Conservation (phyloP, 2,888 invertebrate species). For the Metacarcinus magister region DNA sequence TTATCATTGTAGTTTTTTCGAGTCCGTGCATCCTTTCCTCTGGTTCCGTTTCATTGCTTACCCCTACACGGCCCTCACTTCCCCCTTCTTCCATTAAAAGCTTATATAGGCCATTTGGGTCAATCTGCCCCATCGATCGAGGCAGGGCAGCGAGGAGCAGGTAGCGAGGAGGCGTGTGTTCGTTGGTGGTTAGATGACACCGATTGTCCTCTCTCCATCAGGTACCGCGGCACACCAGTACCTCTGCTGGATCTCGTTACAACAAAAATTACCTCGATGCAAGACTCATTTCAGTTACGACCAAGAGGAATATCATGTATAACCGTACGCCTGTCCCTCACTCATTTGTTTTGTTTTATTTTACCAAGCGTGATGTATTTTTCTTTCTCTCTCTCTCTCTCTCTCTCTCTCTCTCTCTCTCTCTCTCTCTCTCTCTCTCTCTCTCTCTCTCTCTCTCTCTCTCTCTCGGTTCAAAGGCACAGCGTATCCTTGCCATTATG, state of each 20-base stretch:
- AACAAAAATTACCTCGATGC: background rate
- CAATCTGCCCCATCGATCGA: background rate
- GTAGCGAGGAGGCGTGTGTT: background rate
- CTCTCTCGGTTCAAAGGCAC: background rate
- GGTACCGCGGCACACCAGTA: background rate
- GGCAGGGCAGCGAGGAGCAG: background rate
- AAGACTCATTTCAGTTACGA: background rate
- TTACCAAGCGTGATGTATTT: background rate
- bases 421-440: constrained; percentile 65
- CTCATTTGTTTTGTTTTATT: background rate
- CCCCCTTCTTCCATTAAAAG: background rate
- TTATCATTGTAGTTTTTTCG: background rate
- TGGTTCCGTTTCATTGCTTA: too few species aligned
- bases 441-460: constrained; percentile 49
- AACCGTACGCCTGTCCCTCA: background rate
- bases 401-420: constrained; percentile 58
- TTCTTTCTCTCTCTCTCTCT: background rate
- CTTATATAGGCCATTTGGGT: background rate
- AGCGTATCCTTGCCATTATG: background rate
- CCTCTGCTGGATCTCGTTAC: background rate
- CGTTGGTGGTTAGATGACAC: background rate
- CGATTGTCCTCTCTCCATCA: background rate
- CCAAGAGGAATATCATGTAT: background rate
- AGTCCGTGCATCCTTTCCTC: background rate
- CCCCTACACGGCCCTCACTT: background rate